phyloP scores from a whole-genome alignment of 2,888 invertebrate species.

The Plemyria rubiginata region DNA sequence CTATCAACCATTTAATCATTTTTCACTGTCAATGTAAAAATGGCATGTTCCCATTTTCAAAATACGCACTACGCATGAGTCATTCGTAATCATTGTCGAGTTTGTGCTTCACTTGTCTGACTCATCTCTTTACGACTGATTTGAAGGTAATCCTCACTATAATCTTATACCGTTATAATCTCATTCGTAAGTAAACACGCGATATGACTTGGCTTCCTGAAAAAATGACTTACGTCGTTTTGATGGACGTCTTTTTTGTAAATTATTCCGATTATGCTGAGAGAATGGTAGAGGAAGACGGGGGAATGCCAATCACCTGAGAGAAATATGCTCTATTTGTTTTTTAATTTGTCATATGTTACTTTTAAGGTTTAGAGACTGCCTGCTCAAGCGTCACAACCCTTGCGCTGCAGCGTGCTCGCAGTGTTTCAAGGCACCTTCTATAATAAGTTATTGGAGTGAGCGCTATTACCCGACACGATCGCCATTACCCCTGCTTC shows the following conservation, averaged over 20 bases:
- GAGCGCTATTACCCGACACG: too few species aligned
- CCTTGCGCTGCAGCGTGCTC: too few species aligned
- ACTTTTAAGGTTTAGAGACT: too few species aligned
- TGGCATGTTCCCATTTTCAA: slow-evolving; percentile 6
- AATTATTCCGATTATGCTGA: not conserved
- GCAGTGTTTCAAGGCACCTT: too few species aligned
- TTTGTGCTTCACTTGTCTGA: slow-evolving; percentile 12
- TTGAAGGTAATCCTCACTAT: slow-evolving; percentile 11
- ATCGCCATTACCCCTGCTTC: too few species aligned
- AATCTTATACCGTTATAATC: slow-evolving; percentile 15
- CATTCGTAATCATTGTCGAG: slow-evolving; percentile 2
- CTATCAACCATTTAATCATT: not conserved
- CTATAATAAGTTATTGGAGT: not conserved
- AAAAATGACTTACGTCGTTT: not conserved
- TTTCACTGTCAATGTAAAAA: slow-evolving; percentile 1
- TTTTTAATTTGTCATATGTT: too few species aligned
- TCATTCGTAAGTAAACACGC: slow-evolving; percentile 11
- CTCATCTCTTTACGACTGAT: slow-evolving; percentile 16
- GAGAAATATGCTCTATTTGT: too few species aligned
- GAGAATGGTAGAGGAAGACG: too few species aligned
- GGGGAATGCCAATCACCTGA: too few species aligned
- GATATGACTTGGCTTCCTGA: not conserved
- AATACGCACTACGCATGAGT: slow-evolving; percentile 14
- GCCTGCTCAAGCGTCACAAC: too few species aligned
- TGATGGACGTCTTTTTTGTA: not conserved